These are phyloP conservation scores for Xestobium rufovillosum DNA, from an alignment of 2,888 invertebrate species.

Conservation along the genomic window DNA sequence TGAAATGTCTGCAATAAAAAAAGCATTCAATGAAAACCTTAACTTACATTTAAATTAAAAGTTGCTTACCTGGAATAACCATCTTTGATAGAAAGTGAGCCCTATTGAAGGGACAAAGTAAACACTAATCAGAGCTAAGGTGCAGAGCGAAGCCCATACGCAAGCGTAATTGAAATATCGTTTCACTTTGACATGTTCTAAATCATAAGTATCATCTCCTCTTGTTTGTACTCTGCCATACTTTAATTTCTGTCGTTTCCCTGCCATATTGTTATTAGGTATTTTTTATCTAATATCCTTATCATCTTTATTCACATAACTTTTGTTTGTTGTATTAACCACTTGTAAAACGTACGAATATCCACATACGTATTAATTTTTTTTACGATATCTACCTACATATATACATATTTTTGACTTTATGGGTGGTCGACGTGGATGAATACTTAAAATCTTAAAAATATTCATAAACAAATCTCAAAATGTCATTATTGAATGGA, in stretches of 20 bases:
- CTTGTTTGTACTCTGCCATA: conserved; percentile 30
- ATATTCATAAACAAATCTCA: too few relatives aligned
- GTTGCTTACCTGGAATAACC: conserved; percentile 68
- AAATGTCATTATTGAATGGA: too few relatives aligned
- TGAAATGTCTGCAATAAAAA: conserved; percentile 62
- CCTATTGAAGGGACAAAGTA: conserved; percentile 92
- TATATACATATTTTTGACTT: too few relatives aligned
- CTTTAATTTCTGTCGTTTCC: conserved; percentile 28
- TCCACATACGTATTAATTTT: too few relatives aligned
- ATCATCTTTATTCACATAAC: too few relatives aligned
- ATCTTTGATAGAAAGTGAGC: conserved; percentile 94
- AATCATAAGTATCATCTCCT: conserved; percentile 31
- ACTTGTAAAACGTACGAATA: too few relatives aligned
- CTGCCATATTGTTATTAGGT: conserved; percentile 30
- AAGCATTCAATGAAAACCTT: conserved; percentile 6
- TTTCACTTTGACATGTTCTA: conserved; percentile 32
- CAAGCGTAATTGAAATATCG: conserved; percentile 35
- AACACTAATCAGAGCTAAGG: conserved; percentile 56
- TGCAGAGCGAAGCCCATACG: conserved; percentile 38
- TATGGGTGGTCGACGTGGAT: too few relatives aligned
- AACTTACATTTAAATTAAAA: conserved; percentile 9
- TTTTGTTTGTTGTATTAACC: too few relatives aligned
- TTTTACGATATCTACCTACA: too few relatives aligned
- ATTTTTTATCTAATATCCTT: too few relatives aligned
- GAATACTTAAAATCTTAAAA: too few relatives aligned